Percentiles rank a stretch among this genome's conserved stretches.
These are phyloP conservation scores for Cyphomyrus discorhynchus DNA, from an alignment of 2,113 vertebrate species.

Conservation along the genomic window DNA sequence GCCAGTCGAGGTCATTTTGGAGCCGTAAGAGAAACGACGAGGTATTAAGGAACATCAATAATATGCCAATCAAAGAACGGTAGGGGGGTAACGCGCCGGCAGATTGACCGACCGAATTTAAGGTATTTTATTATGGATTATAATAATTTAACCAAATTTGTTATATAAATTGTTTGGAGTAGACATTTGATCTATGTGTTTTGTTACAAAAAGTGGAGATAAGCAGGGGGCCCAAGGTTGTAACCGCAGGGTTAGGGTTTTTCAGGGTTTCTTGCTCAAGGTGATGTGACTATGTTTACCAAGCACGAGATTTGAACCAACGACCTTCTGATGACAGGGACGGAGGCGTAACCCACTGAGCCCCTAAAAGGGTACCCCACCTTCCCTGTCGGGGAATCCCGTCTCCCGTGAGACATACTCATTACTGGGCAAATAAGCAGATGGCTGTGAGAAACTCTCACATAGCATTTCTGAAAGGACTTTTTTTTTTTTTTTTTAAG, in stretches of 20 bases:
- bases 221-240: neutral
- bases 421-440: neutral
- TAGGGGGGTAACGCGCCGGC: neutral
- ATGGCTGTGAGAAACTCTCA: neutral
- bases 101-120: neutral
- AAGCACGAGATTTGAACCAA: neutral
- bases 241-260: neutral
- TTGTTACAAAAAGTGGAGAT: neutral
- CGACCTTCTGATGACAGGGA: neutral
- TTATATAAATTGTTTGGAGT: neutral
- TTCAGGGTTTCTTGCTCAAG: neutral
- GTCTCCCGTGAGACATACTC: neutral
- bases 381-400: neutral
- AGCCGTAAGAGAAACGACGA: neutral
- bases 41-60: neutral
- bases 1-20: neutral
- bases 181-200: neutral
- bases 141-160: neutral
- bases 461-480: neutral
- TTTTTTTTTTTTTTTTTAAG: neutral
- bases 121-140: neutral
- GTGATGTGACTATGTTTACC: neutral
- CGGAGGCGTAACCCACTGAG: neutral
- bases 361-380: neutral
- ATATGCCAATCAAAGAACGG: neutral